Evolutionary conservation across 2,113 vertebrate genomes (phyloP).

Genomic region (Neomonachus schauinslandi): DNA sequence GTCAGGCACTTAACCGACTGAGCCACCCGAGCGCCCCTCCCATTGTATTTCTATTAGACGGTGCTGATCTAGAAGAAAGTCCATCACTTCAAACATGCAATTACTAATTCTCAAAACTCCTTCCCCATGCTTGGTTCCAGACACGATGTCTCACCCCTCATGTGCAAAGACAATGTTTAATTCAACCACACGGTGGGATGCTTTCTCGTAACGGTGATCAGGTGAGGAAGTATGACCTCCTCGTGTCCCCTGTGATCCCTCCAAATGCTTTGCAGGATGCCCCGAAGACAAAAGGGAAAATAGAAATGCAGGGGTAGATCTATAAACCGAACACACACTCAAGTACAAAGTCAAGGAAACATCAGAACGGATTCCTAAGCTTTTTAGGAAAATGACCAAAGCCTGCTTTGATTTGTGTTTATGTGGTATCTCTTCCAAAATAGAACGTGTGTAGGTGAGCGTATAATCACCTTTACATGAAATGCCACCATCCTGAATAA

Average conservation of each 20-base stretch:
- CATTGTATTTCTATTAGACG: neutral
- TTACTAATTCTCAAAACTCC: neutral
- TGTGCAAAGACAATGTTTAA: neutral
- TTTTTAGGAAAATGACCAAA: neutral
- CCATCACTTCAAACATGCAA: neutral
- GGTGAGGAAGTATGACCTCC: neutral
- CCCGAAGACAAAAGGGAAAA: neutral
- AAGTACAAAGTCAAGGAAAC: slow-evolving; percentile 10
- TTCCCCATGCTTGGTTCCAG: neutral
- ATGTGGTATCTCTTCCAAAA: neutral
- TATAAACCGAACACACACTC: neutral
- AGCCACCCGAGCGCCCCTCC: neutral
- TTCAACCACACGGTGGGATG: neutral
- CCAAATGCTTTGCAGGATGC: neutral
- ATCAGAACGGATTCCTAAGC: neutral
- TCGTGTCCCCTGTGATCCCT: too few relatives aligned
- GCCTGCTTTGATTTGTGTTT: neutral
- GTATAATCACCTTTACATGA: neutral
- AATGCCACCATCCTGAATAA: neutral
- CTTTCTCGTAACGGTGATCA: neutral
- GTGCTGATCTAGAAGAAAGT: neutral
- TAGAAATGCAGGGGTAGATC: fast-evolving
- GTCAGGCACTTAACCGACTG: fast-evolving
- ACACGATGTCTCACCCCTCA: neutral
- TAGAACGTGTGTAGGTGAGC: neutral